Conservation (phyloP, 1,140 invertebrate species). For the Saccostrea echinata region DNA sequence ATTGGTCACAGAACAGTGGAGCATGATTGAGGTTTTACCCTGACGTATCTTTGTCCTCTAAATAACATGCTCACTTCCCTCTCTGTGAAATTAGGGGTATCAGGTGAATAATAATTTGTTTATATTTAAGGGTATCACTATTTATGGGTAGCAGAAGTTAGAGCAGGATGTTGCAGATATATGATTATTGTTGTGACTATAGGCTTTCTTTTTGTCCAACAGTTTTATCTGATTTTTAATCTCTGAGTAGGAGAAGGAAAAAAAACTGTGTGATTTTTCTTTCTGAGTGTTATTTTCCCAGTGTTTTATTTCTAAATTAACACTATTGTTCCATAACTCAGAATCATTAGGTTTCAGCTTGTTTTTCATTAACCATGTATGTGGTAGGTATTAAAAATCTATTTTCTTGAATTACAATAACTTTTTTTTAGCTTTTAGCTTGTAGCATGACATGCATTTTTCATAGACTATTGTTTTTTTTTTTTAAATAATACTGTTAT, state of each 20-base stretch:
- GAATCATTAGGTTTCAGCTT: background rate
- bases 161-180: background rate
- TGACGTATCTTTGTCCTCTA: constrained; percentile 6
- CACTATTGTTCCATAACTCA: background rate
- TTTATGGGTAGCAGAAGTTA: background rate
- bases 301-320: background rate
- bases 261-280: constrained; percentile 13
- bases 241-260: background rate
- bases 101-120: constrained; percentile 32
- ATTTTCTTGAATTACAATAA: background rate
- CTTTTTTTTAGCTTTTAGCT: background rate
- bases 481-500: background rate
- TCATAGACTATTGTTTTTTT: background rate
- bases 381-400: constrained; percentile 13
- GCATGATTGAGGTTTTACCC: constrained; percentile 27
- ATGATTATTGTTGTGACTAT: constrained; percentile 25
- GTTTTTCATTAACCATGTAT: background rate
- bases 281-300: background rate
- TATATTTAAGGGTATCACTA: constrained; percentile 27
- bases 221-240: constrained; percentile 8
- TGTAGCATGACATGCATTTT: background rate
- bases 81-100: constrained; percentile 30
- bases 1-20: constrained; percentile 21
- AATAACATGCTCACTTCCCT: constrained; percentile 2
- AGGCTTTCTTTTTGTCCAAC: constrained; percentile 15